phyloP scores from a whole-genome alignment of 2,797 vertebrate genomes.

The Carapus acus region DNA sequence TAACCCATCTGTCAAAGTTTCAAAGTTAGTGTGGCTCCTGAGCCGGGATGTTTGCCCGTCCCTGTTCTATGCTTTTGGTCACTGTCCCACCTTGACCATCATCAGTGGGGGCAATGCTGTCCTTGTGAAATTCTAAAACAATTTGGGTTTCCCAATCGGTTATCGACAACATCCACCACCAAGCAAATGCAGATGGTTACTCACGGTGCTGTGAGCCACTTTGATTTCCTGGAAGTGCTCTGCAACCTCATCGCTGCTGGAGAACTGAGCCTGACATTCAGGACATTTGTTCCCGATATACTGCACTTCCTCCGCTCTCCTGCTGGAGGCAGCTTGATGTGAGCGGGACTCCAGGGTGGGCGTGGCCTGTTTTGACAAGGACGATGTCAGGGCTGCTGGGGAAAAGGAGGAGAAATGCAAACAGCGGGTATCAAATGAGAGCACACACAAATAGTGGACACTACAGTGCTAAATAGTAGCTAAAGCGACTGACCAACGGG shows the following conservation, averaged over 20 bases:
- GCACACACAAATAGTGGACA: neutral
- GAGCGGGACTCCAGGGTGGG: conserved; percentile 29
- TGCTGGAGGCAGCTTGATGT: conserved; percentile 50
- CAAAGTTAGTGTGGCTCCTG: too few relatives aligned
- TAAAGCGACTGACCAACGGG: conserved; percentile 69
- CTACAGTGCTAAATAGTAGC: neutral
- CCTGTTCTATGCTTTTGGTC: too few relatives aligned
- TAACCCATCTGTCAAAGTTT: too few relatives aligned
- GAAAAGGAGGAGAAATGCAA: conserved; percentile 23
- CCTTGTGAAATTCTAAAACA: too few relatives aligned
- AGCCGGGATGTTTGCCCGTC: too few relatives aligned
- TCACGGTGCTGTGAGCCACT: conserved; percentile 63
- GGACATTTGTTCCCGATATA: conserved; percentile 76
- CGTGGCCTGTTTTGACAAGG: conserved; percentile 16
- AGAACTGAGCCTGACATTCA: conserved; percentile 86
- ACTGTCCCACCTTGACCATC: too few relatives aligned
- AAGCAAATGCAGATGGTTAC: conserved; percentile 25
- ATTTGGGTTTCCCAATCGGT: too few relatives aligned
- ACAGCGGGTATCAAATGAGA: conserved; percentile 32
- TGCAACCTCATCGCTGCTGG: conserved; percentile 79
- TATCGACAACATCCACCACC: neutral
- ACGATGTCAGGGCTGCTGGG: conserved; percentile 28
- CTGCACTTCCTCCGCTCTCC: conserved; percentile 61
- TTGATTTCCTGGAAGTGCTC: conserved; percentile 86
- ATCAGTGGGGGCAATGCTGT: too few relatives aligned